Percentiles rank a stretch among this genome's conserved stretches.
phyloP scores from a whole-genome alignment of 2,888 invertebrate genomes.

The Eubasilissa splendida region DNA sequence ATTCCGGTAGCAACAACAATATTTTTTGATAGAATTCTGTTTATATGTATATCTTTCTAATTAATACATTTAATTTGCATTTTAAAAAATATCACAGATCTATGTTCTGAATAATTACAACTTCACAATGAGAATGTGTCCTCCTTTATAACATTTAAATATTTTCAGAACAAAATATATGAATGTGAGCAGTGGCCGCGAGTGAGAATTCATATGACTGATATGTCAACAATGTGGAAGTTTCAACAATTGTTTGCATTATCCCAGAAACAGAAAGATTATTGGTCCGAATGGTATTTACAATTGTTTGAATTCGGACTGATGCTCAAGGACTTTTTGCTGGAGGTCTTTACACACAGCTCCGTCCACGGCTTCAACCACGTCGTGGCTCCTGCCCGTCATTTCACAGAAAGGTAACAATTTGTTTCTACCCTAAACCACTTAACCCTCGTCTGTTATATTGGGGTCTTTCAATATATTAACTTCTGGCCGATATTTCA shows the following conservation, averaged over 20 bases:
- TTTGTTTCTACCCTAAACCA: no score
- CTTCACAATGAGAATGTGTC: no score
- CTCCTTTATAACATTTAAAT: no score
- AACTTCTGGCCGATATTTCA: no score
- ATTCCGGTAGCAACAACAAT: no score
- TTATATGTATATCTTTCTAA: no score
- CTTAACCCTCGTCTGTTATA: no score
- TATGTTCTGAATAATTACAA: no score
- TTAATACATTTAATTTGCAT: no score
- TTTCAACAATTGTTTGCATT: neutral
- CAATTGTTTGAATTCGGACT: neutral
- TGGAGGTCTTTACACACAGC: slow-evolving; percentile 32
- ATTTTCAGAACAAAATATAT: slow-evolving; percentile 14
- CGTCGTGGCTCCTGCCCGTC: slow-evolving; percentile 45
- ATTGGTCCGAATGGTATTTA: neutral
- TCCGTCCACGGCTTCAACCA: slow-evolving; percentile 51
- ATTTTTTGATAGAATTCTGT: no score
- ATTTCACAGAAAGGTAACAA: slow-evolving; percentile 49
- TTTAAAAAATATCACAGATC: no score
- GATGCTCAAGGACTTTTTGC: neutral
- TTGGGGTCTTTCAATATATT: no score
- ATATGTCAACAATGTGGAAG: neutral
- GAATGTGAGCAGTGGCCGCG: neutral
- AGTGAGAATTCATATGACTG: neutral
- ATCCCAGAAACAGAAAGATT: neutral